Evolutionary conservation across 2,113 vertebrate species (phyloP).

Genomic region (Rhinoptilus africanus): DNA sequence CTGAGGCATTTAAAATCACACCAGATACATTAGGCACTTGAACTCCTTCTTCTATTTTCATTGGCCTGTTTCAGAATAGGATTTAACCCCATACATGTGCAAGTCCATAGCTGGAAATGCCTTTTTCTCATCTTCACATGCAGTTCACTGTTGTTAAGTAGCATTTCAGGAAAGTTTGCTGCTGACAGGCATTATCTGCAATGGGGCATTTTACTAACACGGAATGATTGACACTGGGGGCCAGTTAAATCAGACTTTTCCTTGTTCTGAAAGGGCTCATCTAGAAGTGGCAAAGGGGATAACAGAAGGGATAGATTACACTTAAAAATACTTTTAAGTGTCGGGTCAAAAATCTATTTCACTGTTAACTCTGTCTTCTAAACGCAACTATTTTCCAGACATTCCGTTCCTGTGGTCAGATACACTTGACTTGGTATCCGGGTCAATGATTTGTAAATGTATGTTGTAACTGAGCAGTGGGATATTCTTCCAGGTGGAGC

Average conservation of each 20-base stretch:
- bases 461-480: neutral
- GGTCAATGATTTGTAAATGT: neutral
- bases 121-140: neutral
- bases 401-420: neutral
- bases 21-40: neutral
- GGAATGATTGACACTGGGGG: neutral
- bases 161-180: neutral
- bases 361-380: neutral
- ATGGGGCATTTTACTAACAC: neutral
- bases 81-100: neutral
- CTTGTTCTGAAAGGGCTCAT: neutral
- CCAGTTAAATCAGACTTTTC: neutral
- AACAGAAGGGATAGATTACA: neutral
- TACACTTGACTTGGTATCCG: neutral
- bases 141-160: neutral
- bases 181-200: neutral
- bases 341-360: neutral
- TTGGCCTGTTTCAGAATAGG: neutral
- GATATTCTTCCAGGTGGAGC: neutral
- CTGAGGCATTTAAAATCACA: neutral
- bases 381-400: neutral
- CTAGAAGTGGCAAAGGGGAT: neutral
- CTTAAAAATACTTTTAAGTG: neutral
- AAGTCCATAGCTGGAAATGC: neutral
- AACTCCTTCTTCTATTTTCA: neutral